Evolutionary conservation across 2,113 vertebrate species (phyloP), one percentile per base, ranked within the genome.

Genomic region (Scortum barcoo): DNA sequence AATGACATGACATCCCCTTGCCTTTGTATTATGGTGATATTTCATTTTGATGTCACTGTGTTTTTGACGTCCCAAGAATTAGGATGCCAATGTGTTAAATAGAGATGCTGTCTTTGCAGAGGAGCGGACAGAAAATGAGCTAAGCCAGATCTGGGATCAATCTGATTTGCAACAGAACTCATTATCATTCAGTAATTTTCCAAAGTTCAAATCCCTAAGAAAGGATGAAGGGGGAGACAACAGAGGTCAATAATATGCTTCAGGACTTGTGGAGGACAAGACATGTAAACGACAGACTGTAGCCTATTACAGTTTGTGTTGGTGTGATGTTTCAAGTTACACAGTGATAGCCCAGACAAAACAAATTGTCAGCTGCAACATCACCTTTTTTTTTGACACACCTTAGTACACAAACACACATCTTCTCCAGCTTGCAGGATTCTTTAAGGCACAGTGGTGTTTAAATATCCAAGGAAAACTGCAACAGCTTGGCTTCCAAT

Each of bases 341-440:
- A 87, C 81, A 78, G 82, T 62, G 66, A 88, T 30, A 73, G 84
- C 80, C 80, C 86, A 68, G 86, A 92, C 89, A 75, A 85, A 66
- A 84, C 66, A 33, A 76, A 46, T 50, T 81, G 88, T 86, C 89
- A 87, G 84, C 92, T 93, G 91, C 85, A 78, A 67, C 69, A 76
- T 90, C 89, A 85, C 85, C 7, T 5, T 10, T 71, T 72, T 72
- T 74, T 22, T n/a, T n/a, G n/a, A 75, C 86, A 88, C 88, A 85
- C 78, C 67, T 54, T 48, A 1, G 40, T 36, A 83, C 78, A 81
- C 61, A 86, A 85, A 86, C 57, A 69, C 66, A 86, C 42, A 81
- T 83, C 69, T 85, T 87, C 89, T 93, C 88, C 93, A 94, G 91
- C 93, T 92, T 89, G 87, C 88, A 90, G 85, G 92, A 92, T 93